Evolutionary conservation across 2,888 invertebrate genomes (phyloP), one percentile per base, ranked within the genome.

Genomic region (Drosophila engyochracea): DNA sequence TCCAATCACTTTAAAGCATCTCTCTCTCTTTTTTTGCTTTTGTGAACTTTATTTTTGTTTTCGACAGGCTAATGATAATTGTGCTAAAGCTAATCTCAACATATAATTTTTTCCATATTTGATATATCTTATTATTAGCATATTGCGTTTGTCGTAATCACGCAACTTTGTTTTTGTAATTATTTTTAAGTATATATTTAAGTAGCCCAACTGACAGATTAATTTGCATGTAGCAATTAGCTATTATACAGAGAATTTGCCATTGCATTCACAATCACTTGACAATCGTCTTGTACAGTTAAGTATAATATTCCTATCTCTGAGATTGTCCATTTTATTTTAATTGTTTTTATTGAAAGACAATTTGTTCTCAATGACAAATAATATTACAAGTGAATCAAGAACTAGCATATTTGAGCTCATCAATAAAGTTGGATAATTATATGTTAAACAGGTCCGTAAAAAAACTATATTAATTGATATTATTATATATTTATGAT

Each of bases 81-180:
- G 3, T 53, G 53, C 44, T 58, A 33, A 10, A 30, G 3, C 3
- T 3, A 52, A 41, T 7, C 2, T 14, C 1, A 22, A 30, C 5
- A 5, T n/a, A 47, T 58, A 25, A 35, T 53, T 49, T 22, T 41
- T 5, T 30, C 0, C 9, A 35, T 22, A 10, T 44, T 7, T 28
- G n/a, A 31, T 53, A 14, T n/a, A 76, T 72, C 30, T 52, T 19
- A 33, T 28, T 54, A 35, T n/a, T 7, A 51, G 9, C 47, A 16
- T 41, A 10, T 22, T 16, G 16, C 30, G 39, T 52, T 0, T 41
- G 14, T 14, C 4, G 28, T 16, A 37, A 57, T 30, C 33, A 67
- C 35, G 33, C 41, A 49, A 58, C n/a, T 58, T 22, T 25, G 5
- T 19, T 52, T 33, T 25, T 22, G 12, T 16, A 55, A 49, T 73